phyloP scores from a whole-genome alignment of 2,797 vertebrate species.

The Adrianichthys oophorus region DNA sequence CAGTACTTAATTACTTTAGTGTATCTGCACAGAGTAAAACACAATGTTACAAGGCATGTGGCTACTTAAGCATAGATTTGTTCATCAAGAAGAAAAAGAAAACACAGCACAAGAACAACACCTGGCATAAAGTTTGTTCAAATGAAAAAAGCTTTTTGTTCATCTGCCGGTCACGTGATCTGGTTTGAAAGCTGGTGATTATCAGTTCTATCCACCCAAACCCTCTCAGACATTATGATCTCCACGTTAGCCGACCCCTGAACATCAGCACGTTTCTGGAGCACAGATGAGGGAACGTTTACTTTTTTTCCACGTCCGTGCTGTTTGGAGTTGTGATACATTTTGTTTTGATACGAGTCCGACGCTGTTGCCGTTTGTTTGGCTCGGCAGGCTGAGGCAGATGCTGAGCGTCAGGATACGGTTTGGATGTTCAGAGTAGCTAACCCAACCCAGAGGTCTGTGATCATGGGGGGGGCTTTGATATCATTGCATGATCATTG shows the following conservation, averaged over 20 bases:
- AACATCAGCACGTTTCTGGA: constrained; percentile 27
- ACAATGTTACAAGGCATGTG: constrained; percentile 83
- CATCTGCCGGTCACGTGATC: constrained; percentile 66
- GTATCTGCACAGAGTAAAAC: constrained; percentile 79
- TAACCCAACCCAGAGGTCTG: constrained; percentile 8
- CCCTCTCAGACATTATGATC: constrained; percentile 15
- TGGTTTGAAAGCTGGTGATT: constrained; percentile 73
- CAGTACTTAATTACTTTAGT: constrained; percentile 76
- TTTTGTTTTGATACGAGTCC: constrained; percentile 34
- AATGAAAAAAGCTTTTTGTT: constrained; percentile 61
- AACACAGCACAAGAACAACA: constrained; percentile 49
- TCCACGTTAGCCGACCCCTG: constrained; percentile 15
- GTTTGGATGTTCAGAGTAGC: too few relatives aligned
- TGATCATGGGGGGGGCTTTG: constrained; percentile 5
- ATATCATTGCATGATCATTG: too few relatives aligned
- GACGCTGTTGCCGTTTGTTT: too few relatives aligned
- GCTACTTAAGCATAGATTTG: constrained; percentile 81
- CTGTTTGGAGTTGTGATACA: constrained; percentile 15
- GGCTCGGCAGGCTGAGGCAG: too few relatives aligned
- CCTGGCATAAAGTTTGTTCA: constrained; percentile 70
- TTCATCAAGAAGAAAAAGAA: constrained; percentile 60
- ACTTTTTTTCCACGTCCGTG: constrained; percentile 31
- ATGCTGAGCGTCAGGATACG: too few relatives aligned
- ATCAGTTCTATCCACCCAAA: constrained; percentile 43
- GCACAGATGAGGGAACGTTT: constrained; percentile 8